Conservation (phyloP, 2,113 vertebrate genomes). For the Brachyistius frenatus region DNA sequence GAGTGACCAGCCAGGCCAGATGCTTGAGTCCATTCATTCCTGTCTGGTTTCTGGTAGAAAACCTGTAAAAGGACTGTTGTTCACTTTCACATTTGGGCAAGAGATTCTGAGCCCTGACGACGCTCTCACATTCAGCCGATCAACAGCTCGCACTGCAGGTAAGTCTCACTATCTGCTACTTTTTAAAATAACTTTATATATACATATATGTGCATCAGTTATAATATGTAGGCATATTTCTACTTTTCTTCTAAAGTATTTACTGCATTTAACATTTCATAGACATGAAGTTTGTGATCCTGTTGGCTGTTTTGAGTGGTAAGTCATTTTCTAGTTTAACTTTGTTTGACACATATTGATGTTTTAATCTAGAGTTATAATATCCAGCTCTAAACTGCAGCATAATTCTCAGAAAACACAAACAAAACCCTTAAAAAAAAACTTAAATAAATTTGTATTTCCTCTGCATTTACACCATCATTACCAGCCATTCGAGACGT, state of each 20-base stretch:
- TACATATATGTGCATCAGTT: not conserved
- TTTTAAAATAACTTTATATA: not conserved
- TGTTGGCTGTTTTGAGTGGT: constrained; percentile 70
- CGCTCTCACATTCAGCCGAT: constrained; percentile 10
- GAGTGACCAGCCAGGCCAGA: not conserved
- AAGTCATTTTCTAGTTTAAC: constrained; percentile 34
- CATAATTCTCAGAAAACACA: no score
- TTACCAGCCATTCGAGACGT: not conserved
- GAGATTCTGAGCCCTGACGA: constrained; percentile 53
- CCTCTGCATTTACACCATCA: not conserved
- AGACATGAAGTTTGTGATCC: constrained; percentile 68
- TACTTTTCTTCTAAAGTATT: not conserved
- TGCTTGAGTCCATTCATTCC: constrained; percentile 58
- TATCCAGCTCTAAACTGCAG: no score
- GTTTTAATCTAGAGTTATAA: not conserved
- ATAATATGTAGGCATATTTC: not conserved
- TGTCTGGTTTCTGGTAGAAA: constrained; percentile 16
- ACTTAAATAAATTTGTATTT: not conserved
- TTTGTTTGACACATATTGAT: not conserved
- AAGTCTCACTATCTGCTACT: constrained; percentile 33
- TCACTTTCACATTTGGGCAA: constrained; percentile 38
- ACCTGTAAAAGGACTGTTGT: constrained; percentile 69
- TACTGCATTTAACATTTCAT: constrained; percentile 1
- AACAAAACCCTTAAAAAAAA: no score
- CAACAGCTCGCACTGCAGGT: constrained; percentile 54